Base-by-base conservation (phyloP, 2,113 vertebrate genomes). In the Australoheros scitulus region DNA sequence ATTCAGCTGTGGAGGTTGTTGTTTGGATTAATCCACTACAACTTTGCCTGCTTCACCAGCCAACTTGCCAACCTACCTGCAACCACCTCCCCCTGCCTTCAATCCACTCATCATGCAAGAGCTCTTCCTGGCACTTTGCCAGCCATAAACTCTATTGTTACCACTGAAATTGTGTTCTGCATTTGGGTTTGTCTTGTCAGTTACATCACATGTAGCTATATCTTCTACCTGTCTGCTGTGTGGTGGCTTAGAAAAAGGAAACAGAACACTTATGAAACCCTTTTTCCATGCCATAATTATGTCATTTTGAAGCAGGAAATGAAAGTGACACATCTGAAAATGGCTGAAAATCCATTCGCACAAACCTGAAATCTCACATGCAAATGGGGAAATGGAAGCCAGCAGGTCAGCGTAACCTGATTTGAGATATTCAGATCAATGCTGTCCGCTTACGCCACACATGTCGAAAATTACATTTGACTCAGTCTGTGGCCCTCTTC, bases 401-500 rank as follows among this genome's bases (percentile, higher is more conserved):
- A 18, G 1, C 10, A n/a, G 56, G 76, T 78, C 77, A 61, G n/a
- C 47, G 38, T 60, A 61, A 91, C 74, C 59, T n/a, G 41, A 81
- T 83, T 70, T 59, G 43, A 74, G n/a, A 77, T 82, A 80, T 88
- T 90, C 79, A 81, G 22, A 81, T 84, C 41, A 43, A 68, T 29
- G 81, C 68, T 72, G 55, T 14, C 38, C 7, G 18, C 58, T 74
- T 47, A 13, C 5, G 3, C 58, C 72, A 61, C 58, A 50, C 18
- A 11, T 82, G 77, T 63, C 5, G 0, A 52, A 85, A 86, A 91
- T 85, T 43, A 56, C 59, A 63, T 85, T 79, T 76, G 76, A 82
- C 83, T 90, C 81, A 80, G 61, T 88, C 81, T 80, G 18, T 10
- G 1, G 57, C 50, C 64, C 55, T 87, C 78, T 91, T 58, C 81